These are phyloP conservation scores for Erannis defoliaria DNA, from an alignment of 2,888 invertebrate species.

Conservation along the genomic window DNA sequence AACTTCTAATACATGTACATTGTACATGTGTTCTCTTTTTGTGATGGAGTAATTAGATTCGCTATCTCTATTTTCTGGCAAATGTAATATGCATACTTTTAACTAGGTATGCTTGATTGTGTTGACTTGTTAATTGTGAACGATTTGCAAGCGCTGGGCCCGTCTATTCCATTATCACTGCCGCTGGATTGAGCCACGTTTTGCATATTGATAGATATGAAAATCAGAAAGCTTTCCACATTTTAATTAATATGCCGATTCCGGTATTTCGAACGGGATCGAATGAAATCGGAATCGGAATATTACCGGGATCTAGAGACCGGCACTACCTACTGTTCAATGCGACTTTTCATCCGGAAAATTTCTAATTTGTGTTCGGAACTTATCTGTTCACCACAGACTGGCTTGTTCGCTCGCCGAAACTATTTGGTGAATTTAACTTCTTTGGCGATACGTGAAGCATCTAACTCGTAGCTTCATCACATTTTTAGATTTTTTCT, in stretches of 20 bases:
- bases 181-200: not conserved
- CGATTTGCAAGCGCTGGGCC: too few species aligned
- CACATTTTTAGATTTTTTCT: not conserved
- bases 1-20: too few species aligned
- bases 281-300: slow-evolving; percentile 49
- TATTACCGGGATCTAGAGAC: slow-evolving; percentile 50
- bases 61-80: too few species aligned
- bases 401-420: slow-evolving; percentile 35
- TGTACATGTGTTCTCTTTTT: too few species aligned
- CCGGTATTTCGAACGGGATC: slow-evolving; percentile 26
- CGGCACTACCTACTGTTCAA: slow-evolving; percentile 49
- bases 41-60: too few species aligned
- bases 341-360: slow-evolving; percentile 58
- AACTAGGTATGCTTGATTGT: too few species aligned
- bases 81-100: too few species aligned
- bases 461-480: not conserved
- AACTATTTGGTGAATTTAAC: slow-evolving; percentile 44
- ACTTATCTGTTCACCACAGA: slow-evolving; percentile 32
- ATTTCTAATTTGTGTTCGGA: slow-evolving; percentile 65
- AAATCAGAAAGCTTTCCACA: slow-evolving; percentile 18
- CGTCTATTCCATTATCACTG: too few species aligned
- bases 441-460: slow-evolving; percentile 6
- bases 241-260: slow-evolving; percentile 38
- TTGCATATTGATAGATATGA: slow-evolving; percentile 21
- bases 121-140: too few species aligned